A percentile compares a stretch with the other conserved stretches of the same genome.
These are phyloP conservation scores for Cossypha heuglini DNA, from an alignment of 2,797 vertebrate genomes.

Conservation along the genomic window DNA sequence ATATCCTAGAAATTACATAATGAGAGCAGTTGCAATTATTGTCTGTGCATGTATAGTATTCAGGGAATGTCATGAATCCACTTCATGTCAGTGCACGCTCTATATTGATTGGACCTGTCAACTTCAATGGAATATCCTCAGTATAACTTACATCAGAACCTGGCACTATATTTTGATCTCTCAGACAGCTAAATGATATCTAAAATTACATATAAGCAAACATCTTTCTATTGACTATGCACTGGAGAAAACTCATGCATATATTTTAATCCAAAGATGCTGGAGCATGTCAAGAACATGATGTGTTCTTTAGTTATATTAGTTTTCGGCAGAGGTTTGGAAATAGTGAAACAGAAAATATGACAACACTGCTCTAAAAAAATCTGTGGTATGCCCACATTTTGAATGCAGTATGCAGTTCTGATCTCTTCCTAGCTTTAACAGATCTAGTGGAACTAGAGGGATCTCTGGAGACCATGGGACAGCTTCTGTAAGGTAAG, in stretches of 20 bases:
- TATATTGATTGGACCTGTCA: slow-evolving; percentile 35
- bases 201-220: slow-evolving; percentile 47
- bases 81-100: background rate
- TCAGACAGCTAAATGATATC: slow-evolving; percentile 51
- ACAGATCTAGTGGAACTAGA: background rate
- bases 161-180: slow-evolving; percentile 46
- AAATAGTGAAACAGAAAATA: slow-evolving; percentile 41
- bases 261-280: slow-evolving; percentile 40
- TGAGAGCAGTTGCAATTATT: slow-evolving; percentile 7
- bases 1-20: slow-evolving; percentile 15
- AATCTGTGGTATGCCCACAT: background rate
- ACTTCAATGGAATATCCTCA: slow-evolving; percentile 3
- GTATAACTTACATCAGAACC: slow-evolving; percentile 21
- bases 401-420: background rate
- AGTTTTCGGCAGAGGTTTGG: background rate
- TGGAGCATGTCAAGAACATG: background rate
- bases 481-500: background rate
- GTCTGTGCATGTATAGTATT: background rate
- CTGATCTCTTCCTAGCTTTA: background rate
- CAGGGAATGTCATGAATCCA: slow-evolving; percentile 2
- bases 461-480: background rate
- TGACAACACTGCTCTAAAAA: background rate
- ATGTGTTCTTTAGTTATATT: slow-evolving; percentile 16
- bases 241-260: background rate
- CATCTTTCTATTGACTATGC: slow-evolving; percentile 22